phyloP scores from a whole-genome alignment of 1,140 invertebrate species.

The Chironomus striatipennis region DNA sequence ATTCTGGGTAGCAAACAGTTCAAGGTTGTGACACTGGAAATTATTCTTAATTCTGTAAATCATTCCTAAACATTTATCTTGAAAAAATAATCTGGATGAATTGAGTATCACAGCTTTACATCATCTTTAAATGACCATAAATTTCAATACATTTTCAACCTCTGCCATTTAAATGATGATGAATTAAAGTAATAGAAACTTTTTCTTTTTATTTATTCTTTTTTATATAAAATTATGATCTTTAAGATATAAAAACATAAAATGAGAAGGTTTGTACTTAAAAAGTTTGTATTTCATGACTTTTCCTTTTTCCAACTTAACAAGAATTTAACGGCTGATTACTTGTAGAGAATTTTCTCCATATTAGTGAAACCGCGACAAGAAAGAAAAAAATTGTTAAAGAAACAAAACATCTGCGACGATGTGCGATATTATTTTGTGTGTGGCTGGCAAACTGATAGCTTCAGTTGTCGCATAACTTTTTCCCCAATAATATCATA shows the following conservation, averaged over 20 bases:
- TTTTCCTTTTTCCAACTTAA: neutral
- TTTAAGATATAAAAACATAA: neutral
- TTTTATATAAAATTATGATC: too few relatives aligned
- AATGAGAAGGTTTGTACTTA: neutral
- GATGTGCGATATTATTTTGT: slow-evolving; percentile 5
- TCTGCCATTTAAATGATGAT: neutral
- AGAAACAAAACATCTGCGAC: neutral
- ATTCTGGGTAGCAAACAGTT: too few relatives aligned
- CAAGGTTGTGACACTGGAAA: too few relatives aligned
- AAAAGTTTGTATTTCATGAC: slow-evolving; percentile 2
- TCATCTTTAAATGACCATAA: neutral
- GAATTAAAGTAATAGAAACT: neutral
- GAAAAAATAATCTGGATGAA: too few relatives aligned
- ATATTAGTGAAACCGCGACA: neutral
- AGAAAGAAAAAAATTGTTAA: neutral
- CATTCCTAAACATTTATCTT: too few relatives aligned
- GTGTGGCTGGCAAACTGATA: too few relatives aligned
- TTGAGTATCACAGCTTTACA: too few relatives aligned
- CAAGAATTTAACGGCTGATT: slow-evolving; percentile 11
- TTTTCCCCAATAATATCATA: too few relatives aligned
- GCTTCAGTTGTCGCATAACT: too few relatives aligned
- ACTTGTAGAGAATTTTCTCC: neutral
- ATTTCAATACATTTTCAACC: neutral
- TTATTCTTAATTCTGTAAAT: too few relatives aligned
- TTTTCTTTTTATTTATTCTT: neutral